A percentile compares a stretch with the other conserved stretches of the same genome.
Conservation (phyloP, 2,888 invertebrate genomes). For the Drepana falcataria region DNA sequence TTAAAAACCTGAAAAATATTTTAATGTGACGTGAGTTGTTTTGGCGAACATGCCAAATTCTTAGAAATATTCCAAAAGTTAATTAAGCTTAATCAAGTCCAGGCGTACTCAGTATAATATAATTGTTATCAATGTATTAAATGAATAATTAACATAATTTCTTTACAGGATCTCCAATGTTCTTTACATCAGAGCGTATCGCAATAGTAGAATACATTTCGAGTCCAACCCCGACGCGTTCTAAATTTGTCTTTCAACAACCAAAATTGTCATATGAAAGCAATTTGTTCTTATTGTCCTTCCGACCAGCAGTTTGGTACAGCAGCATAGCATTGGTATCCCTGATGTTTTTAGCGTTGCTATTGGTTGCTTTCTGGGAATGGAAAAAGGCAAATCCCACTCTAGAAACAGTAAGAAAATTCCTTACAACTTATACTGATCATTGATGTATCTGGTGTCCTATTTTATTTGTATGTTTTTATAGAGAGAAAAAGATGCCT, state of each 20-base stretch:
- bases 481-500: slow-evolving; percentile 44
- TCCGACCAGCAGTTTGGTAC: slow-evolving; percentile 82
- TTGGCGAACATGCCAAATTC: no score
- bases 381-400: slow-evolving; percentile 44
- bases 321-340: slow-evolving; percentile 68
- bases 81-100: no score
- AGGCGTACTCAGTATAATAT: no score
- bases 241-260: slow-evolving; percentile 84
- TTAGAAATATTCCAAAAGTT: no score
- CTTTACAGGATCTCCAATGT: slow-evolving; percentile 79
- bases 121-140: no score
- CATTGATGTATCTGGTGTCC: no score
- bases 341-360: slow-evolving; percentile 57
- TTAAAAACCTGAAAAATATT: no score
- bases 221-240: slow-evolving; percentile 82
- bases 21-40: no score
- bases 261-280: slow-evolving; percentile 85
- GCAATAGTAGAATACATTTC: slow-evolving; percentile 82
- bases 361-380: slow-evolving; percentile 59
- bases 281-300: slow-evolving; percentile 84
- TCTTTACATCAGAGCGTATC: slow-evolving; percentile 80
- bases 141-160: not conserved
- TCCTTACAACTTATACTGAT: not conserved
- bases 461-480: slow-evolving; percentile 10
- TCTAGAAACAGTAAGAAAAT: slow-evolving; percentile 19